Evolutionary conservation across 2,113 vertebrate genomes (phyloP).

Genomic region (Cebus imitator): DNA sequence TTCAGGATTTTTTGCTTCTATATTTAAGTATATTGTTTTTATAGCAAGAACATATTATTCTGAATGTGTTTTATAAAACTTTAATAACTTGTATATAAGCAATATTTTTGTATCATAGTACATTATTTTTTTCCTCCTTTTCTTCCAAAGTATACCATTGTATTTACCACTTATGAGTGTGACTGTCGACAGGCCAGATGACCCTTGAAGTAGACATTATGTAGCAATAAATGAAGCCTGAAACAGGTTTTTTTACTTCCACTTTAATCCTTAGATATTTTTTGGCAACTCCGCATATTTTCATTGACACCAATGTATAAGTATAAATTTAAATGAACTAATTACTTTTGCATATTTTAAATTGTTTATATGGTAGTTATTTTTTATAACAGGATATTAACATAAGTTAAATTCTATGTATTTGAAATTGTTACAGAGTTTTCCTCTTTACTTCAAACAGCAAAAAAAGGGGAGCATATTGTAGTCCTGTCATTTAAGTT

Average conservation of each 20-base stretch:
- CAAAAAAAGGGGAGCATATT: conserved; percentile 39
- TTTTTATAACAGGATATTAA: conserved; percentile 82
- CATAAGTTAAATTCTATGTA: conserved; percentile 77
- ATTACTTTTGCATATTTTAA: conserved; percentile 71
- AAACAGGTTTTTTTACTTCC: conserved; percentile 52
- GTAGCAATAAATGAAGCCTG: conserved; percentile 81
- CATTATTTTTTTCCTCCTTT: conserved; percentile 57
- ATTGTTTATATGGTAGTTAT: conserved; percentile 81
- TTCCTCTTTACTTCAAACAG: conserved; percentile 61
- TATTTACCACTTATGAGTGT: conserved; percentile 67
- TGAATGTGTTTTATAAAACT: conserved; percentile 82
- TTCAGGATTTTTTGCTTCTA: conserved; percentile 74
- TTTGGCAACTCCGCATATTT: conserved; percentile 69
- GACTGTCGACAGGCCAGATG: conserved; percentile 60
- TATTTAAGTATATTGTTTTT: conserved; percentile 75
- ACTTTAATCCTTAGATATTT: conserved; percentile 67
- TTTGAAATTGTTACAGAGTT: conserved; percentile 65
- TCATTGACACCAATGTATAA: conserved; percentile 77
- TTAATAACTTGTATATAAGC: conserved; percentile 81
- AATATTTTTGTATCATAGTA: conserved; percentile 84
- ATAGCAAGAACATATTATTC: conserved; percentile 66
- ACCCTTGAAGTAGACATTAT: conserved; percentile 67
- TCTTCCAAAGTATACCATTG: conserved; percentile 53
- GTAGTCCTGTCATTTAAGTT: conserved; percentile 61
- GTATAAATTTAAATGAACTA: conserved; percentile 79